Evolutionary conservation across 2,888 invertebrate genomes (phyloP), one percentile per base, ranked within the genome.

Genomic region (Sclerodermus sp.): DNA sequence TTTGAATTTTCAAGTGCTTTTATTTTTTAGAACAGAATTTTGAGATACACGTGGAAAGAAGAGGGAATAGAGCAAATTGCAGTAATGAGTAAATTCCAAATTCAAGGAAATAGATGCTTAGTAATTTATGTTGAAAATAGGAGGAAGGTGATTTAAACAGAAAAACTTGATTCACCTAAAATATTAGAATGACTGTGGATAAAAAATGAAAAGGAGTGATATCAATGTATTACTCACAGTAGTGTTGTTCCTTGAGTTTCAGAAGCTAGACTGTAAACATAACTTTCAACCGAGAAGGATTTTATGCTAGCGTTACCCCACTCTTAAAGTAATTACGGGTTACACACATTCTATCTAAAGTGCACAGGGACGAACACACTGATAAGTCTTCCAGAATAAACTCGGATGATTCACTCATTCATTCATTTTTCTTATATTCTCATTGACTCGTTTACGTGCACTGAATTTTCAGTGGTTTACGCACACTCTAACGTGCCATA

Each of bases 241-340:
- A 37, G 38, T 39, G 58, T 40, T 49, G 32, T 39, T 58, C 48
- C 43, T 46, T 42, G 23, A 5, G 38, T 30, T 47, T 55, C 55
- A 47, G 39, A 48, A 52, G 49, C 48, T 44, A 45, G 40, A 65
- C 64, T 66, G 60, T 66, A 67, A 67, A 67, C 60, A 64, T 45
- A 50, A 49, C 48, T 47, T 48, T 44, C 49, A 49, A 49, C 50
- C 53, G 50, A 50, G 55, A 53, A 52, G 55, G 57, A 57, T 51
- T 67, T 66, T 68, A 67, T 67, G 60, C 53, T 50, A 42, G 14
- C 29, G 13, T 40, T 53, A 13, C 64, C 63, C 66, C 67, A 62
- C 68, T 63, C 68, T 57, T 12, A 13, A 36, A 18, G 45, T 55
- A 58, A 55, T 58, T 60, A 55, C 49, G 45, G 29, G 30, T 51